These are phyloP conservation scores for Monarcha castaneiventris DNA, from an alignment of 2,113 vertebrate species.

Conservation along the genomic window DNA sequence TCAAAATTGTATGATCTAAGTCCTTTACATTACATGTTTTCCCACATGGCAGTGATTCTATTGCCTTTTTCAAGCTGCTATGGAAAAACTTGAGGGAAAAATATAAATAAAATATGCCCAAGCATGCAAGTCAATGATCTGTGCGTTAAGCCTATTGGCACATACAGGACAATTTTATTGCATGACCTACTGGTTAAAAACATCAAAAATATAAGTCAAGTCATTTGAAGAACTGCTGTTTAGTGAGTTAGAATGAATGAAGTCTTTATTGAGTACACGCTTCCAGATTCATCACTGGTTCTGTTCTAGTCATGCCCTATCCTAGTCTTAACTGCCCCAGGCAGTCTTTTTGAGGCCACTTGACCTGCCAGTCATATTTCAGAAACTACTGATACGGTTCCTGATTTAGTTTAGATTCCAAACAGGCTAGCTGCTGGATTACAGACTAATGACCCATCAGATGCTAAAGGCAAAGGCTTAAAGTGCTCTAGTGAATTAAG, in stretches of 20 bases:
- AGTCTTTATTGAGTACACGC: slow-evolving; percentile 72
- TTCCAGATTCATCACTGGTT: slow-evolving; percentile 70
- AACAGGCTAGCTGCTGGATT: slow-evolving; percentile 75
- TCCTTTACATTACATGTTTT: neutral
- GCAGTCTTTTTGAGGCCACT: slow-evolving; percentile 78
- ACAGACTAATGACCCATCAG: slow-evolving; percentile 81
- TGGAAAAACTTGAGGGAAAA: slow-evolving; percentile 51
- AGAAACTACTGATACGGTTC: slow-evolving; percentile 77
- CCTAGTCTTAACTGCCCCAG: slow-evolving; percentile 71
- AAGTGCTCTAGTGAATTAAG: slow-evolving; percentile 81
- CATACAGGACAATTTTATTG: slow-evolving; percentile 68
- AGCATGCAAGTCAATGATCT: slow-evolving; percentile 62
- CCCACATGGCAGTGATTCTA: neutral
- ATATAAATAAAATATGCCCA: slow-evolving; percentile 52
- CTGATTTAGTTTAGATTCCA: slow-evolving; percentile 77
- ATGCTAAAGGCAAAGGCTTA: slow-evolving; percentile 80
- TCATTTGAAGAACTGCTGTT: slow-evolving; percentile 74
- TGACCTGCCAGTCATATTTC: slow-evolving; percentile 81
- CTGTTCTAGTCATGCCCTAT: slow-evolving; percentile 66
- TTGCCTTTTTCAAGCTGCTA: slow-evolving; percentile 31
- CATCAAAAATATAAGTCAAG: slow-evolving; percentile 70
- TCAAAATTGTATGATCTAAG: neutral
- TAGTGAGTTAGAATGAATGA: slow-evolving; percentile 78
- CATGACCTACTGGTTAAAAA: slow-evolving; percentile 73
- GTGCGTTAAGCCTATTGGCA: slow-evolving; percentile 68